A percentile compares a stretch with the other conserved stretches of the same genome.
phyloP scores from a whole-genome alignment of 2,797 vertebrate genomes.

The Antennarius maculatus region DNA sequence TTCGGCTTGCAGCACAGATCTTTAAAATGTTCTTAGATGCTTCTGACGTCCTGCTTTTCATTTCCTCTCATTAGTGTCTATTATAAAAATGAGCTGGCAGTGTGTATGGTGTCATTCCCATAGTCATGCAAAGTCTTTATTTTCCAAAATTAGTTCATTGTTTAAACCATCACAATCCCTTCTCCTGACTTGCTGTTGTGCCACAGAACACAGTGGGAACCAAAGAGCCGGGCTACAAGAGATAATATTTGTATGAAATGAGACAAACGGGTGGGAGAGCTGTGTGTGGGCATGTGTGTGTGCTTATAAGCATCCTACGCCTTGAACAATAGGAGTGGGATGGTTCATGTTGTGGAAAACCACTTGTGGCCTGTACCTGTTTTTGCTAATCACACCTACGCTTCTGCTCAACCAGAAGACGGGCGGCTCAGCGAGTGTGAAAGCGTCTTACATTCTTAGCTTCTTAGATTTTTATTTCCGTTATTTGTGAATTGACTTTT shows the following conservation, averaged over 20 bases:
- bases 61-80: slow-evolving; percentile 13
- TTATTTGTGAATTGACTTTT: neutral
- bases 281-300: slow-evolving; percentile 46
- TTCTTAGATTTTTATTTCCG: neutral
- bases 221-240: slow-evolving; percentile 40
- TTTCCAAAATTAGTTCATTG: neutral
- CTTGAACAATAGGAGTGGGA: slow-evolving; percentile 62
- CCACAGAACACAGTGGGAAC: slow-evolving; percentile 25
- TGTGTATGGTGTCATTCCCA: slow-evolving; percentile 3
- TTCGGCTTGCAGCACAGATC: slow-evolving; percentile 12
- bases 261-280: slow-evolving; percentile 68
- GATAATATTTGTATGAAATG: slow-evolving; percentile 59
- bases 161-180: slow-evolving; percentile 7
- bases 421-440: slow-evolving; percentile 11
- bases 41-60: slow-evolving; percentile 29
- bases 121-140: neutral
- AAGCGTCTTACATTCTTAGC: neutral
- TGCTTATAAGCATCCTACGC: slow-evolving; percentile 63
- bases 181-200: slow-evolving; percentile 21
- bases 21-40: slow-evolving; percentile 35
- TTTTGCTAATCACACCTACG: slow-evolving; percentile 61
- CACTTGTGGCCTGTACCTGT: slow-evolving; percentile 64
- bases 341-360: slow-evolving; percentile 64
- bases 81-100: neutral
- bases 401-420: slow-evolving; percentile 36